phyloP scores from a whole-genome alignment of 1,140 invertebrate species.

The Heterodera carotae region DNA sequence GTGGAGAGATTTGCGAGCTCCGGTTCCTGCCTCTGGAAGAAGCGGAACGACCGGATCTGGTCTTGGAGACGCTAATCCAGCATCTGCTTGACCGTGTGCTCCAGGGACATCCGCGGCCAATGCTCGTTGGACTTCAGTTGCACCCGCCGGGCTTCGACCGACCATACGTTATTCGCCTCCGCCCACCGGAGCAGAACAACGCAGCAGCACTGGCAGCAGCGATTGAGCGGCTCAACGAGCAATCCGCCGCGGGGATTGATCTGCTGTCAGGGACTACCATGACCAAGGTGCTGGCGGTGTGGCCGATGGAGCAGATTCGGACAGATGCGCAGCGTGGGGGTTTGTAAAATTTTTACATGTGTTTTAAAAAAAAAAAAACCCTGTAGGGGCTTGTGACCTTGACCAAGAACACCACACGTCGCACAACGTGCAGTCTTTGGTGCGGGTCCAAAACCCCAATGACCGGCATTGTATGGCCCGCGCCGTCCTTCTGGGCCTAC shows the following conservation, averaged over 20 bases:
- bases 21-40: too few relatives aligned
- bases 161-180: neutral
- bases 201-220: conserved; percentile 8
- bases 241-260: conserved; percentile 2
- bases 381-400: neutral
- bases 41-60: too few relatives aligned
- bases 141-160: neutral
- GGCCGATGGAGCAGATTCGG: neutral
- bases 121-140: conserved; percentile 2
- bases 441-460: neutral
- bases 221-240: conserved; percentile 8
- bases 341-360: neutral
- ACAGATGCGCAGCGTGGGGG: neutral
- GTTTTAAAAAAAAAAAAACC: too few relatives aligned
- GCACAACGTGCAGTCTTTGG: too few relatives aligned
- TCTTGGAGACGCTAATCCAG: too few relatives aligned
- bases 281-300: neutral
- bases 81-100: too few relatives aligned
- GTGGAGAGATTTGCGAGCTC: neutral
- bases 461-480: neutral
- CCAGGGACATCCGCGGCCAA: too few relatives aligned
- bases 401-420: too few relatives aligned
- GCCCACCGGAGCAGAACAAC: conserved; percentile 11
- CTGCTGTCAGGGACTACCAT: neutral
- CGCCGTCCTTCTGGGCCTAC: neutral